Conservation (phyloP, 2,888 invertebrate species). For the Stenchaetothrips biformis region DNA sequence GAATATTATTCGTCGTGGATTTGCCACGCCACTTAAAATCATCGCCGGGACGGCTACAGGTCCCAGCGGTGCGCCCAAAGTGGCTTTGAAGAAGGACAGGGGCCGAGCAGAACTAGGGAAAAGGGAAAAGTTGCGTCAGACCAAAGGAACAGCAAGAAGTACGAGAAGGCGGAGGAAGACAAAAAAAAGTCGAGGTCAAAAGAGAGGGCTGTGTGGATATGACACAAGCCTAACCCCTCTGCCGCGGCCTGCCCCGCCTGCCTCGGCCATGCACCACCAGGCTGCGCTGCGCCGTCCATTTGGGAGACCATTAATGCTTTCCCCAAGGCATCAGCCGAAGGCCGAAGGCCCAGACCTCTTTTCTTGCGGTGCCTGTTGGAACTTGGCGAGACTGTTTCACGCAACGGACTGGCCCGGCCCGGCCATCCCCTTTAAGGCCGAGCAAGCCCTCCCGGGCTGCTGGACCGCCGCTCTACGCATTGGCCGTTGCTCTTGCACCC, state of each 20-base stretch:
- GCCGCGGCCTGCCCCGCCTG: background rate
- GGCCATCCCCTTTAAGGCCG: background rate
- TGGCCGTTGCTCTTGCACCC: too few species aligned
- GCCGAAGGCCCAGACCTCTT: too few species aligned
- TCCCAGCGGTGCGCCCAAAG: too few species aligned
- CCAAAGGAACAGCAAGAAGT: background rate
- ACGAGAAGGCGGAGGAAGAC: background rate
- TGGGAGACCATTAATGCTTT: background rate
- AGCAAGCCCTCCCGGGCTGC: background rate
- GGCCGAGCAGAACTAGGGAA: background rate
- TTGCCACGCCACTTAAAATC: too few species aligned
- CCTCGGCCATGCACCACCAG: background rate
- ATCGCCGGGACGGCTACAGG: too few species aligned
- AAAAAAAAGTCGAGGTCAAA: background rate
- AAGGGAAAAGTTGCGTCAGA: background rate
- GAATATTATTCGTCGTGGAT: too few species aligned
- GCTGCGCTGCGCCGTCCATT: too few species aligned
- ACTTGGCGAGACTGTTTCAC: too few species aligned
- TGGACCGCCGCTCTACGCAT: too few species aligned
- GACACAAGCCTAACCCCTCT: background rate
- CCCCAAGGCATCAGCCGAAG: too few species aligned
- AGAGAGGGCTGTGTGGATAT: background rate
- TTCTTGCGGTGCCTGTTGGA: too few species aligned
- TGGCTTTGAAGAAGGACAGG: too few species aligned
- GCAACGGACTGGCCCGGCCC: background rate